Evolutionary conservation across 1,140 invertebrate species (phyloP).

Genomic region (Pemphigus obesinymphae): DNA sequence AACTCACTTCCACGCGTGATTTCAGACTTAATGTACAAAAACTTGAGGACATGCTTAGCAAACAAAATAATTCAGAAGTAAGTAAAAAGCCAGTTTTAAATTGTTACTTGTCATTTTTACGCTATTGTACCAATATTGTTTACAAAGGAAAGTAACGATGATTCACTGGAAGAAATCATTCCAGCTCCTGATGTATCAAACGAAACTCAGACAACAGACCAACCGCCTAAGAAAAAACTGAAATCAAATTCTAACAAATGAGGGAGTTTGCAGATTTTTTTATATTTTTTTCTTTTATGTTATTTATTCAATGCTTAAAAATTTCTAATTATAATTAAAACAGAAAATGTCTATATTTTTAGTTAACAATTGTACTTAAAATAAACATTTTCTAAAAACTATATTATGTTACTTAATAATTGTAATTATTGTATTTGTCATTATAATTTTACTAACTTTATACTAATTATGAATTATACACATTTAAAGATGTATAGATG

Average conservation of each 20-base stretch:
- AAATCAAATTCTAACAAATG: not conserved
- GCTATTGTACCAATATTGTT: not conserved
- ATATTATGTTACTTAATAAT: no score
- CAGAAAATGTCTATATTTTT: no score
- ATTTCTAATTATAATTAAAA: no score
- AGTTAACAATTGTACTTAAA: no score
- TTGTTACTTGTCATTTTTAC: not conserved
- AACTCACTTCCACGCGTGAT: conserved; percentile 7
- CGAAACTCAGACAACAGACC: not conserved
- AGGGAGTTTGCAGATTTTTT: no score
- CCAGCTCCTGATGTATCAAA: not conserved
- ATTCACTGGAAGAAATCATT: not conserved
- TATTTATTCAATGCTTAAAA: no score
- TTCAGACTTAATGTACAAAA: conserved; percentile 32
- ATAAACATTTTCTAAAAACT: no score
- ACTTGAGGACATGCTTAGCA: not conserved
- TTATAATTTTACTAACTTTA: no score
- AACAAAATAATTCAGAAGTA: conserved; percentile 23
- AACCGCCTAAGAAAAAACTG: not conserved
- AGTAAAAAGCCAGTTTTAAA: not conserved
- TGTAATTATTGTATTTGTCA: no score
- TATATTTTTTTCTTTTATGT: no score
- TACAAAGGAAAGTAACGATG: not conserved
- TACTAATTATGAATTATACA: no score
- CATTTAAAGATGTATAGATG: no score